These are phyloP conservation scores for Chlorodrepanis virens DNA, from an alignment of 2,113 vertebrate species.

Conservation along the genomic window DNA sequence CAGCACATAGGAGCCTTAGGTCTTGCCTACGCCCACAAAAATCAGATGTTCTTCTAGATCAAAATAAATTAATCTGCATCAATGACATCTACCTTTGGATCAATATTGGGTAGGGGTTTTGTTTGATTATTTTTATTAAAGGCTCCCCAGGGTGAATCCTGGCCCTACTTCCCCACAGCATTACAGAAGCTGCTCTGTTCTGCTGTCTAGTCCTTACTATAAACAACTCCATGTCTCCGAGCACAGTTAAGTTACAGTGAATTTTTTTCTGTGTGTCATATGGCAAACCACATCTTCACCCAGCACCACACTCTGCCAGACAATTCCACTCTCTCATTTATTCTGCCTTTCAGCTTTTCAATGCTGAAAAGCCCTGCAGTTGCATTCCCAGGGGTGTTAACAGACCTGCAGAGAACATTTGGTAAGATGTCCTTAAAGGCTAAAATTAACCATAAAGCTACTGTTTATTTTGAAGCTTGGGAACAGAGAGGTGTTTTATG, in stretches of 20 bases:
- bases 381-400: neutral
- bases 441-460: slow-evolving; percentile 2
- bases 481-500: neutral
- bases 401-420: neutral
- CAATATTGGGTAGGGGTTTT: neutral
- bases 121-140: neutral
- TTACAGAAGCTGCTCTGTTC: slow-evolving; percentile 25
- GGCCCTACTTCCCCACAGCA: neutral
- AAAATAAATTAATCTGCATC: neutral
- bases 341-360: neutral
- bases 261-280: neutral
- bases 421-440: neutral
- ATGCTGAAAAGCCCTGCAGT: neutral
- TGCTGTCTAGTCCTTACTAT: neutral
- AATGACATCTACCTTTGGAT: neutral
- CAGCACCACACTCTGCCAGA: neutral
- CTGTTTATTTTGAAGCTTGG: neutral
- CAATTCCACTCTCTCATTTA: neutral
- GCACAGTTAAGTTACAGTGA: neutral
- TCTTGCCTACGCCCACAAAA: neutral
- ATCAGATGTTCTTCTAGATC: neutral
- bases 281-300: neutral
- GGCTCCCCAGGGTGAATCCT: neutral
- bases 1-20: neutral
- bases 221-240: neutral